Evolutionary conservation across 2,888 invertebrate species (phyloP).

Genomic region (Apamea epomidion): DNA sequence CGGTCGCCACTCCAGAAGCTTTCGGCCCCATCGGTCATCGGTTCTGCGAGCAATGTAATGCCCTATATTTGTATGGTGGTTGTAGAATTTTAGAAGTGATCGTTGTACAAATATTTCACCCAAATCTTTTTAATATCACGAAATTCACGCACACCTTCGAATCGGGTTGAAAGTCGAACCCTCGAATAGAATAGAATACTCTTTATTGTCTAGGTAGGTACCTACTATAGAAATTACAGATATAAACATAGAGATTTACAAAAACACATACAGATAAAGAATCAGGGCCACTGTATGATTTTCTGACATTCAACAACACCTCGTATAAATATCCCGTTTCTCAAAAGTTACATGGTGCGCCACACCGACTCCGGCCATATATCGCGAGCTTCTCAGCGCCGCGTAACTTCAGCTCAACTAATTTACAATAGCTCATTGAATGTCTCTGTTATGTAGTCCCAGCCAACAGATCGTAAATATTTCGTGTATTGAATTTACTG

Average conservation of each 20-base stretch:
- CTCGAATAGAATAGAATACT: neutral
- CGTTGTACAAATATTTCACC: neutral
- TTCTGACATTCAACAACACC: neutral
- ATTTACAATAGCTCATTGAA: constrained; percentile 76
- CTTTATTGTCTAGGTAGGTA: too few species aligned
- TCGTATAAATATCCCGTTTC: neutral
- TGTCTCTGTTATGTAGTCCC: constrained; percentile 66
- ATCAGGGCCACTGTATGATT: too few species aligned
- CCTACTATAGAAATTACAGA: too few species aligned
- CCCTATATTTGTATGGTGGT: neutral
- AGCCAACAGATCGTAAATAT: constrained; percentile 62
- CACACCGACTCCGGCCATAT: constrained; percentile 28
- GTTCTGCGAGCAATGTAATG: too few species aligned
- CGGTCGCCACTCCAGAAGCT: too few species aligned
- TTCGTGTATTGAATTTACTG: constrained; percentile 30
- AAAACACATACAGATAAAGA: too few species aligned
- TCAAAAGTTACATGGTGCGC: constrained; percentile 20
- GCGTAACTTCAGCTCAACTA: constrained; percentile 72
- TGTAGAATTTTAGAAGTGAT: neutral
- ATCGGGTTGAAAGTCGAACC: neutral
- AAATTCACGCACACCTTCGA: neutral
- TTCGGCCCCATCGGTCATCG: too few species aligned
- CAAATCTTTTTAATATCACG: neutral
- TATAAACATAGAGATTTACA: too few species aligned
- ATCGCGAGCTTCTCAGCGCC: constrained; percentile 41